Evolutionary conservation across 2,113 vertebrate genomes (phyloP).

Genomic region (Actenoides hombroni): DNA sequence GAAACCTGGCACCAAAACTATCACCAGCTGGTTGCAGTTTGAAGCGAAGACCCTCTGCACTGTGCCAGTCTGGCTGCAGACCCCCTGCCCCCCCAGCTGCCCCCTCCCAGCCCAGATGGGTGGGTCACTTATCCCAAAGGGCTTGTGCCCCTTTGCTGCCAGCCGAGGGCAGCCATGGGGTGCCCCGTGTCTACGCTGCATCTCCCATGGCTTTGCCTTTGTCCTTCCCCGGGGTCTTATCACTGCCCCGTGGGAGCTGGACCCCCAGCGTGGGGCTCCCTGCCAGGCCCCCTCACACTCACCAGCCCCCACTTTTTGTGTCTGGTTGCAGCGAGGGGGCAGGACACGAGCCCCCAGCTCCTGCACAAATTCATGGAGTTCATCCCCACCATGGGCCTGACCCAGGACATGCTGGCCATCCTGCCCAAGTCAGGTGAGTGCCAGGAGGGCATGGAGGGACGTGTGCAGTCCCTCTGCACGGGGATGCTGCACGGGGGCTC

Average conservation of each 20-base stretch:
- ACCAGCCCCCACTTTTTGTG: background rate
- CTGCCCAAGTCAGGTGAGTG: background rate
- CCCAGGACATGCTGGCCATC: background rate
- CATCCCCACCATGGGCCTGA: background rate
- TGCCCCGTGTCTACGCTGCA: background rate
- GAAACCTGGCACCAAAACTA: background rate
- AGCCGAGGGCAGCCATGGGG: background rate
- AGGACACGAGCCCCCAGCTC: background rate
- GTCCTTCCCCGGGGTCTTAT: background rate
- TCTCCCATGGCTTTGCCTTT: background rate
- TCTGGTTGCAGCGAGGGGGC: background rate
- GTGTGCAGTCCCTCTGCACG: fast-evolving
- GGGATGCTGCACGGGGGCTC: fast-evolving
- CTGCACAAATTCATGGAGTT: constrained; percentile 20
- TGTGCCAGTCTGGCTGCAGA: background rate
- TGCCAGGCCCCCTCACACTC: background rate
- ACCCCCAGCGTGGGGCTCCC: fast-evolving
- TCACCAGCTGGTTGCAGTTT: fast-evolving
- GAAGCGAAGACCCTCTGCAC: background rate
- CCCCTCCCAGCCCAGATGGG: fast-evolving
- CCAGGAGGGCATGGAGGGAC: background rate
- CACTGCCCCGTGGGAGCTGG: fast-evolving
- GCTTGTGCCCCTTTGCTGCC: background rate
- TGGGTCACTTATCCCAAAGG: background rate
- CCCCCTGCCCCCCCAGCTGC: background rate